phyloP scores from a whole-genome alignment of 2,797 vertebrate genomes.

The Acrossocheilus fasciatus region DNA sequence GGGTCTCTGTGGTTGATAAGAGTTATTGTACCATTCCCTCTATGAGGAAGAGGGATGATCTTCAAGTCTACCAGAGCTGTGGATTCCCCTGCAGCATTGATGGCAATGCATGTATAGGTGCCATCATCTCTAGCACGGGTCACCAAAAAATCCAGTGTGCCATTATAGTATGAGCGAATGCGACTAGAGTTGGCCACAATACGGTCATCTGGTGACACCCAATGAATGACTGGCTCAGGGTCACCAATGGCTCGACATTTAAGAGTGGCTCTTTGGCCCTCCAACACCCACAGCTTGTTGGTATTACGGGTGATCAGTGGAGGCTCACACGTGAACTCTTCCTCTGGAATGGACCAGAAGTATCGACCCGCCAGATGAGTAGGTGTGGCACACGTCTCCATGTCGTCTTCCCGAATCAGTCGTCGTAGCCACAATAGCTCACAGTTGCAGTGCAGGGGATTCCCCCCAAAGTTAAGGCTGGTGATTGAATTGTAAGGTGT shows the following conservation, averaged over 20 bases:
- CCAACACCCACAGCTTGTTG: slow-evolving; percentile 90
- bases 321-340: slow-evolving; percentile 92
- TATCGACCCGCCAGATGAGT: slow-evolving; percentile 85
- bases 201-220: slow-evolving; percentile 92
- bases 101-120: slow-evolving; percentile 82
- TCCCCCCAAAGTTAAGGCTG: slow-evolving; percentile 90
- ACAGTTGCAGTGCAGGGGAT: slow-evolving; percentile 94
- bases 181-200: slow-evolving; percentile 84
- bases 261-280: slow-evolving; percentile 89
- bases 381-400: slow-evolving; percentile 93
- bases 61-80: slow-evolving; percentile 80
- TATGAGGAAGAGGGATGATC: slow-evolving; percentile 82
- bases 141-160: slow-evolving; percentile 83
- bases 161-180: slow-evolving; percentile 80
- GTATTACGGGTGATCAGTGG: slow-evolving; percentile 93
- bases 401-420: slow-evolving; percentile 86
- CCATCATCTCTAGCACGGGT: slow-evolving; percentile 79
- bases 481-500: slow-evolving; percentile 84
- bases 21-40: slow-evolving; percentile 70
- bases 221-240: slow-evolving; percentile 88
- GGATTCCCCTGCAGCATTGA: slow-evolving; percentile 83
- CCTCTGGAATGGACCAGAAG: slow-evolving; percentile 93
- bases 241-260: slow-evolving; percentile 90
- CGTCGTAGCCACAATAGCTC: slow-evolving; percentile 91
- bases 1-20: slow-evolving; percentile 68